These are phyloP conservation scores for Polymixis lichenea DNA, from an alignment of 2,888 invertebrate species.

Conservation along the genomic window DNA sequence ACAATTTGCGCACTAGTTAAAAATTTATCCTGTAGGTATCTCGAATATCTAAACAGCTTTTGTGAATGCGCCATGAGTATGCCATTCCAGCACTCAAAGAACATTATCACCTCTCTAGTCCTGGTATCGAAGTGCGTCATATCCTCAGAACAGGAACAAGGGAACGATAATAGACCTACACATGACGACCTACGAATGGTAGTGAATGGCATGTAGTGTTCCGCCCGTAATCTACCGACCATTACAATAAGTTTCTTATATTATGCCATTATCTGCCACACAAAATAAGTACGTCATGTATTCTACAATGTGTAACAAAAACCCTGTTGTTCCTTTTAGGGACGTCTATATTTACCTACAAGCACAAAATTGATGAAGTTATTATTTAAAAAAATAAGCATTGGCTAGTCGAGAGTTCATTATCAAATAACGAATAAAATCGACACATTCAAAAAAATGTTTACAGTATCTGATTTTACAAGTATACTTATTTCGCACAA, in stretches of 20 bases:
- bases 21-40: too few relatives aligned
- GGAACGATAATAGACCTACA: slow-evolving; percentile 11
- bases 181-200: neutral
- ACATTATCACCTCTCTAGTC: neutral
- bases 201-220: slow-evolving; percentile 19
- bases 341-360: too few relatives aligned
- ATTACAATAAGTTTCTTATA: slow-evolving; percentile 3
- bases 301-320: too few relatives aligned
- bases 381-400: too few relatives aligned
- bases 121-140: slow-evolving; percentile 4
- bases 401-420: too few relatives aligned
- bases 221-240: slow-evolving; percentile 13
- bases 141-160: slow-evolving; percentile 5
- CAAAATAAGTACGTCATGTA: neutral
- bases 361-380: too few relatives aligned
- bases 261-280: neutral
- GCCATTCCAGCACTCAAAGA: slow-evolving; percentile 1
- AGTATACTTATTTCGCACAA: too few relatives aligned
- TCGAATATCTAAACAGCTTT: slow-evolving; percentile 6
- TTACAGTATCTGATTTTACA: too few relatives aligned
- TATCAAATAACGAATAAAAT: too few relatives aligned
- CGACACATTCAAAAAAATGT: too few relatives aligned
- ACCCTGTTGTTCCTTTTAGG: too few relatives aligned
- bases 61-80: neutral
- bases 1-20: too few relatives aligned